Base-by-base conservation (phyloP, 1,140 invertebrate genomes). In the Coelopa frigida region DNA sequence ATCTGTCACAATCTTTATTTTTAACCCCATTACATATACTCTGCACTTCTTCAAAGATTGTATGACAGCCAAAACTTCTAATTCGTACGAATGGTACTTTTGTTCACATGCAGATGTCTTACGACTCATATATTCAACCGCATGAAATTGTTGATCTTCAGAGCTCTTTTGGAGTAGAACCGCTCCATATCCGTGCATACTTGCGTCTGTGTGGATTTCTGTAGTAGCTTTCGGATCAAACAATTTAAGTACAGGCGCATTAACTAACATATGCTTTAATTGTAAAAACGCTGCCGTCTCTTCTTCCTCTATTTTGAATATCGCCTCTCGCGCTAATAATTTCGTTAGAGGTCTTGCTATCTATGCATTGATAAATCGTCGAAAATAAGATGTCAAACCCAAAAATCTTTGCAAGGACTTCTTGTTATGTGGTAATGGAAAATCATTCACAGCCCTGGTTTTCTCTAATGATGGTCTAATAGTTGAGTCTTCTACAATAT, bases 61-160 rank as follows among this genome's bases (percentile, higher is more conserved):
- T 10, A 74, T 48, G 15, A 75, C 56, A 4, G 71, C 68, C 5
- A 75, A 49, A 33, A 52, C 55, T 61, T 76, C 73, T 35, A 68
- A 50, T 52, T 76, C 70, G 32, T 60, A 68, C 27, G 46, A 58
- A 63, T 53, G 49, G 49, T 66, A 74, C 31, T 65, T 64, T 21
- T 37, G 48, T 55, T 77, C 73, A 7, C 46, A 21, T 6, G 46
- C 43, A 14, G 44, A 55, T 5, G 74, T 62, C 20, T 56, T 52
- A 27, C 67, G 54, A 38, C 70, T 70, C 6, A 33, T 21, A n/a
- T 49, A 21, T 26, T 49, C 39, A 2, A 52, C 27, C 18, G 43
- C 32, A 36, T 42, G 43, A 6, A 49, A 22, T 10, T 17, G 3
- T 32, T 37, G 29, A 15, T 57, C 50, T 17, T 54, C 32, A 4